These are phyloP conservation scores for Trachelus tabidus DNA, from an alignment of 2,888 invertebrate genomes.

Conservation along the genomic window DNA sequence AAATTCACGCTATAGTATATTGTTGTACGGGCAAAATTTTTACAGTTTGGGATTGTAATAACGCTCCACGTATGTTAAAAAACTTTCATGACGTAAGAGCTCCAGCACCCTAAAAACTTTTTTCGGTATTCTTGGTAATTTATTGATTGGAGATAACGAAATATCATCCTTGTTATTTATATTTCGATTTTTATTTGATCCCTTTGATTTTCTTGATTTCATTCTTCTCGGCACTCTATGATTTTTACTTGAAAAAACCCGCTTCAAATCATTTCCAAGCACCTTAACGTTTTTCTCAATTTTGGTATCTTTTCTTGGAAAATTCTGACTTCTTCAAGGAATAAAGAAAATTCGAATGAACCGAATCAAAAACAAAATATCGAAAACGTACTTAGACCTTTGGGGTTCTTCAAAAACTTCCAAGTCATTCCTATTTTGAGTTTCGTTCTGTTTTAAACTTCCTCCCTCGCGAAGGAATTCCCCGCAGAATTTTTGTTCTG, in stretches of 20 bases:
- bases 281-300: background rate
- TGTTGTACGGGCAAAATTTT: background rate
- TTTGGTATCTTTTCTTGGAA: background rate
- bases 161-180: background rate
- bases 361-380: background rate
- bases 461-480: background rate
- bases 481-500: background rate
- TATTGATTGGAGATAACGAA: background rate
- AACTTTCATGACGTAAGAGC: slow-evolving; percentile 32
- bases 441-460: background rate
- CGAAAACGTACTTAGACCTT: background rate
- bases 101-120: slow-evolving; percentile 30
- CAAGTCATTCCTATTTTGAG: background rate
- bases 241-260: background rate
- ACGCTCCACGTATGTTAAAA: slow-evolving; percentile 31
- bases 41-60: slow-evolving; percentile 25
- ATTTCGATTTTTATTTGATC: slow-evolving; percentile 15
- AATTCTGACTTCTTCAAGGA: background rate
- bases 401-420: background rate
- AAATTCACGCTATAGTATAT: background rate
- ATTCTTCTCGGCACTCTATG: background rate
- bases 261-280: background rate
- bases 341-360: background rate
- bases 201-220: slow-evolving; percentile 1
- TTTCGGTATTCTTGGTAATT: slow-evolving; percentile 27